A percentile compares a stretch with the other conserved stretches of the same genome.
Conservation (phyloP, 2,113 vertebrate species). For the Alethe diademata region DNA sequence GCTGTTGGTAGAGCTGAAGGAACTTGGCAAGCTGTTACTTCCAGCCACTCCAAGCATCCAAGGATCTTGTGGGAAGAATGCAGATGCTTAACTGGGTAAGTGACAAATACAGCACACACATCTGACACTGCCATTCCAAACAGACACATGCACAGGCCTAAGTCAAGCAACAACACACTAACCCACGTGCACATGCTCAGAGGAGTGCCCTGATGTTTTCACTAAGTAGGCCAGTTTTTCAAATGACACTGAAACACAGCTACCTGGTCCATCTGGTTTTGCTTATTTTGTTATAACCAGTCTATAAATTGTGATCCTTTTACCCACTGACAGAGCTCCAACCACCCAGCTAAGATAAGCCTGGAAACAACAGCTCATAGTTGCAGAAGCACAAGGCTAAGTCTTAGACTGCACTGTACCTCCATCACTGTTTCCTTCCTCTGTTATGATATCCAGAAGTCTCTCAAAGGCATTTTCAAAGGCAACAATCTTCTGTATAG, state of each 20-base stretch:
- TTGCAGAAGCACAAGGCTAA: not conserved
- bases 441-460: constrained; percentile 93
- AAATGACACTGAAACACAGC: not conserved
- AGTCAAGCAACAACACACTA: not conserved
- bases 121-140: not conserved
- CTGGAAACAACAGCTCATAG: not conserved
- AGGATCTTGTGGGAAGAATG: not conserved
- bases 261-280: not conserved
- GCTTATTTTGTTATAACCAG: not conserved
- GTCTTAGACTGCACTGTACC: constrained; percentile 69
- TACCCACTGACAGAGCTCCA: not conserved
- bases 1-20: not conserved
- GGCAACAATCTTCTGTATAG: constrained; percentile 98
- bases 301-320: not conserved
- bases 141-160: rapidly evolving
- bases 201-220: not conserved
- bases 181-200: rapidly evolving
- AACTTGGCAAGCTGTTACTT: not conserved
- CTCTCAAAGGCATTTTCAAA: constrained; percentile 98
- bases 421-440: constrained; percentile 96
- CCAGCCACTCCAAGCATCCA: not conserved
- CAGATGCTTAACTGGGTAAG: not conserved
- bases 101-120: not conserved
- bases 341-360: rapidly evolving
- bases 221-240: rapidly evolving